phyloP scores from a whole-genome alignment of 2,888 invertebrate species.

The Amorpha juglandis region DNA sequence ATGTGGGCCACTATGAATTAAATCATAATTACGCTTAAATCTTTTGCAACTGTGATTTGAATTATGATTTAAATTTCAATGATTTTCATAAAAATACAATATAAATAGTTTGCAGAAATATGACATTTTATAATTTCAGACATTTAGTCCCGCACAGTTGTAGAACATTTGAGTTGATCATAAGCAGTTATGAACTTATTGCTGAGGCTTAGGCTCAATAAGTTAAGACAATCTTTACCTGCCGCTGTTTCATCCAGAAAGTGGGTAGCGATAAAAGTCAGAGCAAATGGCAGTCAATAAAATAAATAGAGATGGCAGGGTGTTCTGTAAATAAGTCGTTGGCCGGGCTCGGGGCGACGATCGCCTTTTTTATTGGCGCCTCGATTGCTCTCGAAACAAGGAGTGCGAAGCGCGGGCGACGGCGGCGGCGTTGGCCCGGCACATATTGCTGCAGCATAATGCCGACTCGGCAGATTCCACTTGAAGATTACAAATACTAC shows the following conservation, averaged over 20 bases:
- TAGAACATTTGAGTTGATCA: too few relatives aligned
- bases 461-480: slow-evolving; percentile 77
- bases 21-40: slow-evolving; percentile 1
- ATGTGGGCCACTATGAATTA: neutral
- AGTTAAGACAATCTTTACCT: slow-evolving; percentile 57
- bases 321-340: slow-evolving; percentile 84
- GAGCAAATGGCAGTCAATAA: slow-evolving; percentile 83
- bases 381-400: slow-evolving; percentile 83
- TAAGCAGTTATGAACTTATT: neutral
- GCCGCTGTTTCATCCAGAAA: slow-evolving; percentile 78
- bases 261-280: slow-evolving; percentile 82
- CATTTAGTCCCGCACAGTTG: too few relatives aligned
- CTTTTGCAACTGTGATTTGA: neutral
- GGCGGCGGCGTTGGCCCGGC: slow-evolving; percentile 47
- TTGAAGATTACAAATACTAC: slow-evolving; percentile 63
- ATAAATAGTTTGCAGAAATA: too few relatives aligned
- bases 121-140: too few relatives aligned
- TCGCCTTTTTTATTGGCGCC: slow-evolving; percentile 85
- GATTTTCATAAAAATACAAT: too few relatives aligned
- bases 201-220: too few relatives aligned
- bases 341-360: slow-evolving; percentile 77
- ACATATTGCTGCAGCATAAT: slow-evolving; percentile 68
- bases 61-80: too few relatives aligned
- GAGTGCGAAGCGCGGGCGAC: slow-evolving; percentile 62
- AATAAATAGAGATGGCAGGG: slow-evolving; percentile 83